Conservation (phyloP, 2,888 invertebrate species). For the Notodonta ziczac region DNA sequence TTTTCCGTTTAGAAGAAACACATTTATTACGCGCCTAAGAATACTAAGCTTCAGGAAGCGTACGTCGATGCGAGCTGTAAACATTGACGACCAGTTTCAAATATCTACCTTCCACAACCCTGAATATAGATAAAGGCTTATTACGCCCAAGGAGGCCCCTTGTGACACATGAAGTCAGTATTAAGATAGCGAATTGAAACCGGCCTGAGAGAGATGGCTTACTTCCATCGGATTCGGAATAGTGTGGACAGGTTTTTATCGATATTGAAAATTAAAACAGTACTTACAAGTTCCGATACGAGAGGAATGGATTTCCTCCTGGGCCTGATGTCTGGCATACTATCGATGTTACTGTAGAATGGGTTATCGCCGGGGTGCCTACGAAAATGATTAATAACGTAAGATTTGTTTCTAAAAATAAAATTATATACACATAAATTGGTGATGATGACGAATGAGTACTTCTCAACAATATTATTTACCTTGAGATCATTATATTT, state of each 20-base stretch:
- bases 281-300: slow-evolving; percentile 99
- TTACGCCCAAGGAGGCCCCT: slow-evolving; percentile 28
- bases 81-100: slow-evolving; percentile 80
- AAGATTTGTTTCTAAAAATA: no score
- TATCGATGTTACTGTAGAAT: slow-evolving; percentile 99
- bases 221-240: slow-evolving; percentile 65
- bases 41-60: slow-evolving; percentile 82
- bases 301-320: slow-evolving; percentile 98
- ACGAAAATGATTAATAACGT: slow-evolving; percentile 36
- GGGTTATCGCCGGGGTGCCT: slow-evolving; percentile 98
- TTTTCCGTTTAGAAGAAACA: slow-evolving; percentile 73
- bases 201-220: slow-evolving; percentile 62
- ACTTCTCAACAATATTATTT: no score
- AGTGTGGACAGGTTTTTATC: slow-evolving; percentile 31
- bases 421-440: no score
- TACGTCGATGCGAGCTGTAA: slow-evolving; percentile 79
- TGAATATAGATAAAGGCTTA: slow-evolving; percentile 32
- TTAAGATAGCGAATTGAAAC: slow-evolving; percentile 70
- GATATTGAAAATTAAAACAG: slow-evolving; percentile 36
- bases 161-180: slow-evolving; percentile 32
- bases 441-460: no score
- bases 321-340: slow-evolving; percentile 99
- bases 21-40: slow-evolving; percentile 84
- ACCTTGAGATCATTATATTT: no score
- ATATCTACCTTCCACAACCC: slow-evolving; percentile 61